Base-by-base conservation (phyloP, 2,113 vertebrate species). In the Cnemophilus loriae region DNA sequence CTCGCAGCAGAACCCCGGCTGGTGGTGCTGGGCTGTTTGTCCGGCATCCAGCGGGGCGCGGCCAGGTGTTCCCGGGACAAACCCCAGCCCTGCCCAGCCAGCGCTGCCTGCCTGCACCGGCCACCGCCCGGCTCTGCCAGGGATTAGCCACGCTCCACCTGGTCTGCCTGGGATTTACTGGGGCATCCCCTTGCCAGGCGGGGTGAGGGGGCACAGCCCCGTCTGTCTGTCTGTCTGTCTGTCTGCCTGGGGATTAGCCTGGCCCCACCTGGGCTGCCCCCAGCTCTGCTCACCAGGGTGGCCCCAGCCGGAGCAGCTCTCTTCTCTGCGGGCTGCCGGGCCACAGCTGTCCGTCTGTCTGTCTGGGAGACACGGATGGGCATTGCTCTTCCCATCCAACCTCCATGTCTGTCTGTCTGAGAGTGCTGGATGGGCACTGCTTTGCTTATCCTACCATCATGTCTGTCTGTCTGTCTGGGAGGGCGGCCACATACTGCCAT, bases 211-310 rank as follows among this genome's bases (percentile, higher is more conserved):
- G 14, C 78, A 56, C 3, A 5, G 88, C 39, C 59, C 61, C 21
- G 64, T 16, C 73, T 47, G 76, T 11, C 61, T 35, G 83, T 46
- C 85, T 63, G 80, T 60, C 93, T 55, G 85, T 71, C 89, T 87
- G 87, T 16, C 94, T 89, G 68, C 1, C 42, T 22, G 42, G 33
- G 94, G 92, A 95, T 96, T 94, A 95, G 79, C 70, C 53, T 3
- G 46, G 50, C 30, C 90, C 79, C 83, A 63, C 84, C 84, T 52
- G 81, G 78, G 74, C 52, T 59, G 87, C 7, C 77, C 61, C n/a
- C n/a, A 10, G 67, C 67, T 77, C 79, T 22, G 28, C 79, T 81
- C 84, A 16, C 56, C 69, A 37, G 84, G 64, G 44, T 39, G 64
- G 52, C 56, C 46, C 47, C 33, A 37, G 59, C 26, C 60, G 8